These are phyloP conservation scores for Hydrolagus affinis DNA, from an alignment of 2,113 vertebrate genomes.

Conservation along the genomic window DNA sequence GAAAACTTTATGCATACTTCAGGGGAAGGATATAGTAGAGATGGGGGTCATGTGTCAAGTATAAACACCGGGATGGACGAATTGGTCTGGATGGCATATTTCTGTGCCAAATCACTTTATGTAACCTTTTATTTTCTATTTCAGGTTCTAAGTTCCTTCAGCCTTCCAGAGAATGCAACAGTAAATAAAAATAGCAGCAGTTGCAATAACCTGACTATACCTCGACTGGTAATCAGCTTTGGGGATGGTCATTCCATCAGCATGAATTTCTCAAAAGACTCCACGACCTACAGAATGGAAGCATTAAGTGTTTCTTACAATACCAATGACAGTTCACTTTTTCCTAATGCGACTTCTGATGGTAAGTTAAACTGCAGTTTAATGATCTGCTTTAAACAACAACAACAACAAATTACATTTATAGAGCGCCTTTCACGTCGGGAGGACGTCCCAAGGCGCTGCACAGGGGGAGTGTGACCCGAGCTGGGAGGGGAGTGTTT, in stretches of 20 bases:
- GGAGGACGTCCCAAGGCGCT: too few species aligned
- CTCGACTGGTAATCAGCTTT: conserved; percentile 20
- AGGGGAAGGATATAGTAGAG: not conserved
- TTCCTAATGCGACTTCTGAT: not conserved
- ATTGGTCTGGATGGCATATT: not conserved
- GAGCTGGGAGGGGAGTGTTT: too few species aligned
- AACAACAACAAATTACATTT: too few species aligned
- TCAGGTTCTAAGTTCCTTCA: conserved; percentile 4
- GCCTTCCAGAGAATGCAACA: not conserved
- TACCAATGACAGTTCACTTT: not conserved
- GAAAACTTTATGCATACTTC: not conserved
- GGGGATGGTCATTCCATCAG: conserved; percentile 20
- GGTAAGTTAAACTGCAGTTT: not conserved
- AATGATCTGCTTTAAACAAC: too few species aligned
- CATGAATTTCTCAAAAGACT: conserved; percentile 19
- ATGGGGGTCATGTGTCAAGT: not conserved
- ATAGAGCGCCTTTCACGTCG: too few species aligned
- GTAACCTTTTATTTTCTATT: not conserved
- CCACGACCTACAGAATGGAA: not conserved
- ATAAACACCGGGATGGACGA: not conserved
- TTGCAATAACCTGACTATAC: conserved; percentile 17
- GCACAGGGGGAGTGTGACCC: too few species aligned
- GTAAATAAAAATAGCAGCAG: not conserved
- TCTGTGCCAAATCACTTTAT: not conserved
- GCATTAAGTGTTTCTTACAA: not conserved